These are phyloP conservation scores for Calliphora vicina DNA, from an alignment of 1,140 invertebrate genomes.

Conservation along the genomic window DNA sequence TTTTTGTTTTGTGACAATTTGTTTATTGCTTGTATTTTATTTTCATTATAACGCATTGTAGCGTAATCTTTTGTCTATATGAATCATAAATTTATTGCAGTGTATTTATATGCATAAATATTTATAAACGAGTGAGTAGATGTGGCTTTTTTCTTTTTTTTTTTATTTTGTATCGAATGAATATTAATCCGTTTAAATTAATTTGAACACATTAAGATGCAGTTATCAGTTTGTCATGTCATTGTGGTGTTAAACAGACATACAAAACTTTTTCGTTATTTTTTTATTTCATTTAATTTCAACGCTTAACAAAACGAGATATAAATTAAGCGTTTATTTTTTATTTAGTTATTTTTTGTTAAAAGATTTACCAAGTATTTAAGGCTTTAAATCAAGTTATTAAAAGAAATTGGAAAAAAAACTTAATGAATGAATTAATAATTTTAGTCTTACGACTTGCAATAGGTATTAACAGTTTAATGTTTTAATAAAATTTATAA, in stretches of 20 bases:
- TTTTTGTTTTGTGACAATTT: neutral
- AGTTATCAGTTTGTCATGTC: conserved; percentile 34
- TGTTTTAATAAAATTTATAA: too few species aligned
- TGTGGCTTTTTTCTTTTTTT: neutral
- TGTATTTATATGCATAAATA: too few species aligned
- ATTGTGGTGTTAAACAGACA: conserved; percentile 16
- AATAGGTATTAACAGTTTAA: too few species aligned
- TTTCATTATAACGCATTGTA: neutral
- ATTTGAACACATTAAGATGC: conserved; percentile 34
- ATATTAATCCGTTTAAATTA: conserved; percentile 35
- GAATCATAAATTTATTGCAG: neutral
- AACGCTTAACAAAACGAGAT: too few species aligned
- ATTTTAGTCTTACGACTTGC: too few species aligned
- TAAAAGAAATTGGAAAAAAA: neutral
- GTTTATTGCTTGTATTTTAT: neutral
- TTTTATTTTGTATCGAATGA: neutral
- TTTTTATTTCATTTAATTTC: neutral
- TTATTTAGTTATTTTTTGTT: too few species aligned
- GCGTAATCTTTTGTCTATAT: neutral
- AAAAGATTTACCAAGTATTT: neutral
- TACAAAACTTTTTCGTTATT: neutral
- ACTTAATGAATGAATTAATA: neutral
- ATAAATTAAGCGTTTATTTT: neutral
- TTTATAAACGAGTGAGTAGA: too few species aligned
- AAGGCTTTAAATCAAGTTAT: neutral